Conservation (phyloP, 2,113 vertebrate species). For the Channa maculata region DNA sequence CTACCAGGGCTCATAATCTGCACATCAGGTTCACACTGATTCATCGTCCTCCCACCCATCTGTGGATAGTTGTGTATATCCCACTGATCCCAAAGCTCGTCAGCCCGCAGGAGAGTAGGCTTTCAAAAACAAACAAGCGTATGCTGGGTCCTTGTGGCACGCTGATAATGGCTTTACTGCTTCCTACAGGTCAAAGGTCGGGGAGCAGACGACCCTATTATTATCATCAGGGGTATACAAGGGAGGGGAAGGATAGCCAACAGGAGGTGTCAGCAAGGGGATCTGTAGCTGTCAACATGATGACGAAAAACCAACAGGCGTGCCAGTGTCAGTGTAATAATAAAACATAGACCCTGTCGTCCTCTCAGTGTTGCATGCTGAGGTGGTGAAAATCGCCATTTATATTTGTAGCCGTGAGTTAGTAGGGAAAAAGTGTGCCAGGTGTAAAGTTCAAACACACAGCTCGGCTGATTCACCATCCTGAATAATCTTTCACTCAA, state of each 20-base stretch:
- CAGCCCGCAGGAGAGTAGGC: conserved; percentile 35
- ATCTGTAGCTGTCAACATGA: conserved; percentile 32
- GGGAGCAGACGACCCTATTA: conserved; percentile 23
- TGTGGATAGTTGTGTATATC: background rate
- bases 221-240: background rate
- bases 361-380: background rate
- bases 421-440: no score
- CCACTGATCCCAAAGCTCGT: conserved; percentile 1
- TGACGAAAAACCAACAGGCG: background rate
- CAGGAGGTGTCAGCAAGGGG: conserved; percentile 28
- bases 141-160: conserved; percentile 21
- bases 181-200: conserved; percentile 71
- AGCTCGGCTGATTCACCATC: no score
- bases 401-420: background rate
- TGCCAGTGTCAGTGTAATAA: background rate
- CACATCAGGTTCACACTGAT: background rate
- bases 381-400: background rate
- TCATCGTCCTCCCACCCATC: conserved; percentile 23
- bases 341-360: background rate
- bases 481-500: no score
- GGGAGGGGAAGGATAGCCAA: conserved; percentile 29
- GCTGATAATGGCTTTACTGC: conserved; percentile 55
- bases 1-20: conserved; percentile 9
- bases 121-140: conserved; percentile 49
- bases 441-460: no score